A percentile compares a stretch with the other conserved stretches of the same genome.
These are phyloP conservation scores for Mirounga angustirostris DNA, from an alignment of 2,113 vertebrate species.

Conservation along the genomic window DNA sequence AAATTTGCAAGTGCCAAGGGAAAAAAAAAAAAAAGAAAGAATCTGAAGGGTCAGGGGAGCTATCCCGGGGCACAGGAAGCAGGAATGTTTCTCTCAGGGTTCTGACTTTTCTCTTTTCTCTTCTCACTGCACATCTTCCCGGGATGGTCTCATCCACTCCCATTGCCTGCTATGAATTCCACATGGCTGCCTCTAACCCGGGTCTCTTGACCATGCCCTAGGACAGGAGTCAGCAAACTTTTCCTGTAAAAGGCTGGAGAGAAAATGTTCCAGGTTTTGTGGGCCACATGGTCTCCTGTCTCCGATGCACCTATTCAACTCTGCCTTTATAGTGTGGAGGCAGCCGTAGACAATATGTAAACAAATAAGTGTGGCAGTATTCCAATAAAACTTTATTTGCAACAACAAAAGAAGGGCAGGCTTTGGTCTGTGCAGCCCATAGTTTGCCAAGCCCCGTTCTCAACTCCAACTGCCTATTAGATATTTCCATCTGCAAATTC, in stretches of 20 bases:
- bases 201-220: neutral
- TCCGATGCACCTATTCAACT: neutral
- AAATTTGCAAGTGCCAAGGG: neutral
- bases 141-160: neutral
- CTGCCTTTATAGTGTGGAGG: neutral
- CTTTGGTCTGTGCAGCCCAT: neutral
- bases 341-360: neutral
- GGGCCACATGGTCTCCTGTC: neutral
- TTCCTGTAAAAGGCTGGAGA: neutral
- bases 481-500: neutral
- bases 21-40: neutral
- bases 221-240: neutral
- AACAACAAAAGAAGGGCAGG: neutral
- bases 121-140: neutral
- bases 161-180: neutral
- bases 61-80: neutral
- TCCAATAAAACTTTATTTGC: constrained; percentile 41
- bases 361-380: neutral
- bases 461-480: neutral
- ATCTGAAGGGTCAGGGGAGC: neutral
- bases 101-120: no score
- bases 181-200: neutral
- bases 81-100: neutral
- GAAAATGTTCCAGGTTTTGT: neutral
- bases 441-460: neutral